phyloP scores from a whole-genome alignment of 2,888 invertebrate species.

The Muschampia plurimacula region DNA sequence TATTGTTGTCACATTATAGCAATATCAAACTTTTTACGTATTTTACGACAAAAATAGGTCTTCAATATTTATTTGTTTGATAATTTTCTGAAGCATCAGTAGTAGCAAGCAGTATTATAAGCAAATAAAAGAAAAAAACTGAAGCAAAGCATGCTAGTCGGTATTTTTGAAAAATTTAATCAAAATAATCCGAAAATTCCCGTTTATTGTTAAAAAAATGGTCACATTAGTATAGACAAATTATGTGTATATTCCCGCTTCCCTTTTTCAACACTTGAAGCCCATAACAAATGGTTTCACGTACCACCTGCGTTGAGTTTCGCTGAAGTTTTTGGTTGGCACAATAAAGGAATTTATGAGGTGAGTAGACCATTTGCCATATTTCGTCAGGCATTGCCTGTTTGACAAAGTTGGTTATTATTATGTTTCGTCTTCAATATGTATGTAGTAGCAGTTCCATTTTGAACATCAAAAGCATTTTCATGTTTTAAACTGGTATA shows the following conservation, averaged over 20 bases:
- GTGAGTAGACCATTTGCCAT: conserved; percentile 20
- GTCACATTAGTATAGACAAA: conserved; percentile 44
- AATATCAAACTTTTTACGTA: no score
- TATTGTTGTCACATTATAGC: no score
- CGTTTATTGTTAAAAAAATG: not conserved
- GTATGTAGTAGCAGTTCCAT: not conserved
- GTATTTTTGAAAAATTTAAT: not conserved
- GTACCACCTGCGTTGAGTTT: conserved; percentile 52
- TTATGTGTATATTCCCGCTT: conserved; percentile 46
- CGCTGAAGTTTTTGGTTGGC: conserved; percentile 45
- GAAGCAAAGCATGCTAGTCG: not conserved
- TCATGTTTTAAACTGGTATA: no score
- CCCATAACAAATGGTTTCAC: conserved; percentile 54
- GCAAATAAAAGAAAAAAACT: no score
- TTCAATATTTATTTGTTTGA: no score
- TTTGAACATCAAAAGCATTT: not conserved
- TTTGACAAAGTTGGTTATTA: conserved; percentile 1
- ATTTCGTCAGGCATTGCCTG: not conserved
- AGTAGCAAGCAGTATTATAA: no score
- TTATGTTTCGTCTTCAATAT: not conserved
- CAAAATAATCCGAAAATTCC: not conserved
- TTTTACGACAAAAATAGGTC: no score
- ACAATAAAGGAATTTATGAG: conserved; percentile 48
- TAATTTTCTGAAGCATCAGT: no score
- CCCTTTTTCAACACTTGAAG: conserved; percentile 50